Percentiles rank a stretch among this genome's conserved stretches.
Conservation (phyloP, 2,113 vertebrate genomes). For the Corvus moneduloides region DNA sequence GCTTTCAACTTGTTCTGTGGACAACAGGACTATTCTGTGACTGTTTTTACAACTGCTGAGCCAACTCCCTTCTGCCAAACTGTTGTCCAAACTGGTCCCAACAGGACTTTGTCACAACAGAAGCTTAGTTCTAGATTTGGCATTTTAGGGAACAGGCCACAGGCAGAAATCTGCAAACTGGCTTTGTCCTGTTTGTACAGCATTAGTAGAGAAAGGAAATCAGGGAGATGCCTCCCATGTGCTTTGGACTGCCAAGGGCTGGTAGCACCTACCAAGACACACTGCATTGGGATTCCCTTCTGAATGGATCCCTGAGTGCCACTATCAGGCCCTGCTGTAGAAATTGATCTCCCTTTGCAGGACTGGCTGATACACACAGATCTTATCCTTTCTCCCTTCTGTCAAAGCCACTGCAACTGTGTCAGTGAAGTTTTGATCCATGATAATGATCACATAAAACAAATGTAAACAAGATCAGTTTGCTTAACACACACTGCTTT, state of each 20-base stretch:
- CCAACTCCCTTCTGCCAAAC: background rate
- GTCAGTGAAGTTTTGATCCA: background rate
- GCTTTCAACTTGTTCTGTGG: slow-evolving; percentile 15
- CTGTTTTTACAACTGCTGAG: background rate
- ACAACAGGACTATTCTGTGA: background rate
- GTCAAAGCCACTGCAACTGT: background rate
- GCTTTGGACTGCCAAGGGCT: background rate
- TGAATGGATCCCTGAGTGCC: background rate
- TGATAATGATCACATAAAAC: background rate
- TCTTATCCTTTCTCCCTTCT: background rate
- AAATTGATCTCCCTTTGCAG: background rate
- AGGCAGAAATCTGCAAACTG: background rate
- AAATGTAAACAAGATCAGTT: background rate
- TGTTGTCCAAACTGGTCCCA: background rate
- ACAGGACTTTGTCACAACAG: background rate
- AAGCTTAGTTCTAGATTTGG: background rate
- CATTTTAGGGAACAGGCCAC: background rate
- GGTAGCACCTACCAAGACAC: background rate
- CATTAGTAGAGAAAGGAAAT: background rate
- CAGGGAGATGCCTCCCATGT: background rate
- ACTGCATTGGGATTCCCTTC: background rate
- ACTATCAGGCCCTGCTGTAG: background rate
- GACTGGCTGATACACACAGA: background rate
- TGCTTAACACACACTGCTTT: background rate
- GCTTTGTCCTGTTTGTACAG: background rate